Evolutionary conservation across 2,113 vertebrate species (phyloP), one percentile per base, ranked within the genome.

Genomic region (Rhinoderma darwinii): DNA sequence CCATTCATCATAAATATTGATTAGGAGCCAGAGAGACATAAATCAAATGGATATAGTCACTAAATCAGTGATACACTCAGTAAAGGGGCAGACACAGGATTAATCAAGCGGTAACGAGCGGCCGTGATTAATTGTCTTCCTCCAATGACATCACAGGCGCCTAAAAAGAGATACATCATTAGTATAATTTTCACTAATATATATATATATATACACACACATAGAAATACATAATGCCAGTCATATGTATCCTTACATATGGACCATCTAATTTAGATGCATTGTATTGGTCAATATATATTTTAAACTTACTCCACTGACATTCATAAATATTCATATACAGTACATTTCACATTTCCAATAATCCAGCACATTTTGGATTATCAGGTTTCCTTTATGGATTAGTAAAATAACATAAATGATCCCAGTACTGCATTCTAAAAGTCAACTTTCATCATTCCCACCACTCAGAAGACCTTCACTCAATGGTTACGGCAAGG

Each of bases 1-100:
- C 93, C 94, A 94, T 96, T 96, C 94, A 96, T 96, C 95, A 96
- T 93, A 92, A 92, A 94, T 95, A 97, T 97, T 96, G 96, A 97
- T 96, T 95, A 94, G 92, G 88, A 89, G 89, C 87, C 90, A 92
- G 93, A 91, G 92, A 87, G 90, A 90, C 92, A 96, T 96, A 95
- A 97, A 96, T 96, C 94, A 95, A 95, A 93, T 91, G 90, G 90
- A 90, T 91, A 93, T 94, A 96, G 95, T 95, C 94, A 93, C 92
- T 95, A 96, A 95, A 96, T 97, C 96, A 96, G 96, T 95, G 91
- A 94, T 93, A 97, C 96, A 97, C 96, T 96, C 88, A 93, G 89
- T 96, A 96, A 97, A 94, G 96, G 95, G 97, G 92, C 93, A 94
- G 92, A 93, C 90, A 93, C 94, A 94, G 93, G 95, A 95, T 96